Base-by-base conservation (phyloP, 2,113 vertebrate species). In the Prolemur simus region DNA sequence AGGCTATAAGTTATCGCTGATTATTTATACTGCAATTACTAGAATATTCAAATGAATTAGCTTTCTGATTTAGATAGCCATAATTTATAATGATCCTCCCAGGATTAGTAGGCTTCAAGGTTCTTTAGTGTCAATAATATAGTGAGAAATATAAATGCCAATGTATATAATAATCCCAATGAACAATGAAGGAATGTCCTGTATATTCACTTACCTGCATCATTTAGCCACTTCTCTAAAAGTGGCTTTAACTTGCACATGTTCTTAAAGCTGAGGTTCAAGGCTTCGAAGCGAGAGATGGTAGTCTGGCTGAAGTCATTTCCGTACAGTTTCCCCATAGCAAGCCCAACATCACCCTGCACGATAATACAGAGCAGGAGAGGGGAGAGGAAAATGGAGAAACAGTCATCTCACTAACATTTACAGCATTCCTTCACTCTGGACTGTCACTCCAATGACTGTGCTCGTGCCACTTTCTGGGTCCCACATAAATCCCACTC, bases 231-330 rank as follows among this genome's bases (percentile, higher is more conserved):
- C 99, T 99, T 99, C 98, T 99, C 99, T 98, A 99, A 98, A 98
- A 99, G 99, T 90, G 99, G 99, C 98, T 99, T 99, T 98, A 99
- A 99, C 98, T 99, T 99, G 99, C 99, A 99, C 99, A 99, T 99
- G 98, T 99, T 99, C 99, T 99, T 99, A 99, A 99, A 99, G 99
- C 99, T 99, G 99, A 99, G 99, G 98, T 99, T 99, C 99, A 99
- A 99, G 99, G 99, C 99, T 99, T 99, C 99, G 97, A 99, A 99
- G 98, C 99, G 99, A 98, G 99, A 99, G 98, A 99, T 99, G 98
- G 99, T 99, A 96, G 99, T 99, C 99, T 99, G 99, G 99, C 99
- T 99, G 98, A 99, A 99, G 98, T 99, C 99, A 94, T 99, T 99
- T 99, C 99, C 99, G 97, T 99, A 99, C 94, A 99, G 99, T 99